Conservation (phyloP, 2,888 invertebrate species). For the Glyphotaelius pellucidus region DNA sequence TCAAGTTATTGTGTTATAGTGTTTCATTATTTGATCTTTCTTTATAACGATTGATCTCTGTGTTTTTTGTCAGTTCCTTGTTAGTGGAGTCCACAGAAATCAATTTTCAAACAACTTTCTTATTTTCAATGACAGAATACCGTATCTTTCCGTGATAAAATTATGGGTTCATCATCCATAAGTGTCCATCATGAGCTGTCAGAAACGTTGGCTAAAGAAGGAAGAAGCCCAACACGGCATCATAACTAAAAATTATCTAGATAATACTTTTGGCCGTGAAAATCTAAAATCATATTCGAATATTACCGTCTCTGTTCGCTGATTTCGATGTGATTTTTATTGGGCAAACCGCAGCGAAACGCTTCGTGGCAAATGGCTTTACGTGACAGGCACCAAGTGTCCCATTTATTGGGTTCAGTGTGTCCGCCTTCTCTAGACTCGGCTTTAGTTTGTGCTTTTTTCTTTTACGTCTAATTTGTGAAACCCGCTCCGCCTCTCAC, state of each 20-base stretch:
- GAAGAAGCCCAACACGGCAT: too few relatives aligned
- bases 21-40: too few relatives aligned
- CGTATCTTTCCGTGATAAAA: too few relatives aligned
- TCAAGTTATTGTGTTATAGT: too few relatives aligned
- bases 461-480: slow-evolving; percentile 19
- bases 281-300: too few relatives aligned
- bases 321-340: slow-evolving; percentile 18
- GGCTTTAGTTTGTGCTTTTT: neutral
- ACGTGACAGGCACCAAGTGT: slow-evolving; percentile 32
- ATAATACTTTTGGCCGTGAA: too few relatives aligned
- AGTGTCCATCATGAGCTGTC: too few relatives aligned
- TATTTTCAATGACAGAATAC: neutral
- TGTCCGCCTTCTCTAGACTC: neutral
- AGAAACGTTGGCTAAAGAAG: too few relatives aligned
- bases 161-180: too few relatives aligned
- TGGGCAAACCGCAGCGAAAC: slow-evolving; percentile 27
- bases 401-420: slow-evolving; percentile 9
- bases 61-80: neutral
- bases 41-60: neutral
- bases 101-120: neutral
- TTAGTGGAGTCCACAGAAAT: neutral
- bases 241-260: too few relatives aligned
- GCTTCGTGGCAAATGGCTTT: slow-evolving; percentile 34
- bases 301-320: neutral
- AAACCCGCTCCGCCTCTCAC: slow-evolving; percentile 20